phyloP scores from a whole-genome alignment of 2,113 vertebrate genomes.

The Circaetus cinerascens region DNA sequence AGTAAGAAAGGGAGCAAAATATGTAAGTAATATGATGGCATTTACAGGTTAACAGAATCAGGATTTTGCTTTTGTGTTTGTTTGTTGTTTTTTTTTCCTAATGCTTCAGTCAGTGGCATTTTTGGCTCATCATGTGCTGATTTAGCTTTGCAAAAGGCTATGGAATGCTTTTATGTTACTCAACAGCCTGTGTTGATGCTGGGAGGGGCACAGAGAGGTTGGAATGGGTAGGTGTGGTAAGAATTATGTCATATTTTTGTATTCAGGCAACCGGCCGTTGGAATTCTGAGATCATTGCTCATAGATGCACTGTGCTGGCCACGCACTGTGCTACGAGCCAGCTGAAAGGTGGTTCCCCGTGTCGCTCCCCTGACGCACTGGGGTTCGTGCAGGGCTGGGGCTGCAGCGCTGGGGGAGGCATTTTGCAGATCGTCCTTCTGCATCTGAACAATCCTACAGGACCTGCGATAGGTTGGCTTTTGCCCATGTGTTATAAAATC shows the following conservation, averaged over 20 bases:
- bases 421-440: neutral
- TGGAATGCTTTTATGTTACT: neutral
- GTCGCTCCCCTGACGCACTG: accelerated
- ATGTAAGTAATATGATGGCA: neutral
- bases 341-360: neutral
- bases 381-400: accelerated
- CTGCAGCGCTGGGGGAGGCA: accelerated
- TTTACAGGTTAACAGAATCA: neutral
- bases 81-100: neutral
- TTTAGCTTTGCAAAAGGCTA: neutral
- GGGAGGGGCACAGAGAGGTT: neutral
- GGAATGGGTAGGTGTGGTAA: neutral
- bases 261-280: neutral
- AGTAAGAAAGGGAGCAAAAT: neutral
- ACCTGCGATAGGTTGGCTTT: neutral
- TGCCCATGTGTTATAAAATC: accelerated
- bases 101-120: neutral
- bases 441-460: neutral
- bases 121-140: neutral
- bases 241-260: neutral
- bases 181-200: neutral
- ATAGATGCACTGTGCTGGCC: neutral
- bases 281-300: neutral
- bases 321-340: neutral
- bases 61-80: neutral